These are phyloP conservation scores for Malaclemys terrapin DNA, from an alignment of 2,113 vertebrate species.

Conservation along the genomic window DNA sequence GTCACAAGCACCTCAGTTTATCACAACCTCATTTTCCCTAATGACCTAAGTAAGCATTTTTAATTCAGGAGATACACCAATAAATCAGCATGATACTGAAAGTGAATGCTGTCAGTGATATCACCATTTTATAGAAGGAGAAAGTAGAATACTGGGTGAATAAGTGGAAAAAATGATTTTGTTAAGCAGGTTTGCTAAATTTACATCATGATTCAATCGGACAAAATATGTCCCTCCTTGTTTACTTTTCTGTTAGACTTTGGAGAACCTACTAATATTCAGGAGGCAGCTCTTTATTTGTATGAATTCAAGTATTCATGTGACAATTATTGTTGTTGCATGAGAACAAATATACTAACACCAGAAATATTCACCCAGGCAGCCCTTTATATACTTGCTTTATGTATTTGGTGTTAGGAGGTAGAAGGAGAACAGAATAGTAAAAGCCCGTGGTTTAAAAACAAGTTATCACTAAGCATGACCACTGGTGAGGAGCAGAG, in stretches of 20 bases:
- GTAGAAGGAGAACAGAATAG: background rate
- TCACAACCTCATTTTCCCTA: conserved; percentile 72
- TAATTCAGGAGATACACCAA: conserved; percentile 46
- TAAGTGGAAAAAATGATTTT: background rate
- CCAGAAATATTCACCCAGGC: background rate
- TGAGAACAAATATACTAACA: background rate
- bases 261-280: background rate
- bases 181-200: background rate
- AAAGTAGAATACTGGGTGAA: background rate
- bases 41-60: conserved; percentile 58
- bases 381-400: background rate
- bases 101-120: conserved; percentile 28
- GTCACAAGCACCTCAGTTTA: conserved; percentile 67
- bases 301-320: background rate
- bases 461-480: background rate
- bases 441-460: background rate
- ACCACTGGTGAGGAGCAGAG: background rate
- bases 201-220: fast-evolving
- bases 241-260: background rate
- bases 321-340: fast-evolving
- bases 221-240: background rate
- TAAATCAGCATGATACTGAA: conserved; percentile 9
- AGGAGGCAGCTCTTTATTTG: background rate
- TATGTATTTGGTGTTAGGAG: background rate
- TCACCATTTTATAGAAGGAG: background rate